phyloP scores from a whole-genome alignment of 2,888 invertebrate genomes.

The Megamerina dolium region DNA sequence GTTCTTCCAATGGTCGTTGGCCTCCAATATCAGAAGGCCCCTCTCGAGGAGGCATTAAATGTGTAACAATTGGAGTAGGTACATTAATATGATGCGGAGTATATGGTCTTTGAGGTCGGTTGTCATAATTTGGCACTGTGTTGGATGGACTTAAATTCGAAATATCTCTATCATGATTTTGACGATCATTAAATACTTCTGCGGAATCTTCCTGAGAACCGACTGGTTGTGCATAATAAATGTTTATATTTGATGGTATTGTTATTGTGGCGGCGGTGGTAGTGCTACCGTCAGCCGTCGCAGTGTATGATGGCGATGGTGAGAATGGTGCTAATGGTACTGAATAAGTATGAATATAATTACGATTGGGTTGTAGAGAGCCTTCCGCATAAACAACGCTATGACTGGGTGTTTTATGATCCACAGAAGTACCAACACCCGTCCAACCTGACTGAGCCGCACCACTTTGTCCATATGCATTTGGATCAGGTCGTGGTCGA shows the following conservation, averaged over 20 bases:
- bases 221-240: slow-evolving; percentile 40
- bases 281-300: slow-evolving; percentile 5
- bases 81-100: slow-evolving; percentile 12
- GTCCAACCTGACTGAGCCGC: slow-evolving; percentile 23
- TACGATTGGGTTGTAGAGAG: slow-evolving; percentile 39
- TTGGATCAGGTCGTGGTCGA: slow-evolving; percentile 33
- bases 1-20: slow-evolving; percentile 14
- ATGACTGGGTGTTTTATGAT: slow-evolving; percentile 27
- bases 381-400: slow-evolving; percentile 35
- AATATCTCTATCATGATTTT: slow-evolving; percentile 28
- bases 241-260: slow-evolving; percentile 15
- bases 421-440: slow-evolving; percentile 27
- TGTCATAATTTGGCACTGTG: background rate
- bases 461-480: slow-evolving; percentile 4
- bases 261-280: slow-evolving; percentile 13
- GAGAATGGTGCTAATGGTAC: slow-evolving; percentile 37
- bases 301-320: no score
- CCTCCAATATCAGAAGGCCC: slow-evolving; percentile 6
- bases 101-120: no score
- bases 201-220: slow-evolving; percentile 30
- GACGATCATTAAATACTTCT: slow-evolving; percentile 26
- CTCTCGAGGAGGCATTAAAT: slow-evolving; percentile 13
- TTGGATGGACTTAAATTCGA: slow-evolving; percentile 5
- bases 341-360: slow-evolving; percentile 32
- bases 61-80: slow-evolving; percentile 4